A percentile compares a stretch with the other conserved stretches of the same genome.
phyloP scores from a whole-genome alignment of 2,797 vertebrate genomes.

The Poecilia gillii region DNA sequence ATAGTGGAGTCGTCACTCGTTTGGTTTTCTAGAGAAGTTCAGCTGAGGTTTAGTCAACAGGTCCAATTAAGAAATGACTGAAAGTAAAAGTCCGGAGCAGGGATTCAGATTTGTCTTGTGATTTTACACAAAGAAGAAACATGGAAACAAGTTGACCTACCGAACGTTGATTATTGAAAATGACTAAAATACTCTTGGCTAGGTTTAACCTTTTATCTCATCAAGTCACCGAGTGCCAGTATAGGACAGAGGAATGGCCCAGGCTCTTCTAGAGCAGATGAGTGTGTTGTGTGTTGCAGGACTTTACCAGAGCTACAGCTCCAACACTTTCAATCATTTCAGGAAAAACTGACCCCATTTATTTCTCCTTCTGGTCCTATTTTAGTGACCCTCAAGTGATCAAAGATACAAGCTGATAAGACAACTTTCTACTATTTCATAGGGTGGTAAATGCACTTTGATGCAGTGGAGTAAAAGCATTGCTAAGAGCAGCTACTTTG shows the following conservation, averaged over 20 bases:
- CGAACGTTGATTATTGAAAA: not conserved
- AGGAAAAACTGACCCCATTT: not conserved
- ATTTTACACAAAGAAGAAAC: not conserved
- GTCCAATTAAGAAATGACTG: not conserved
- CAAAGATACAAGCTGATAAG: not conserved
- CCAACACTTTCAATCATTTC: not conserved
- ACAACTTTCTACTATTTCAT: not conserved
- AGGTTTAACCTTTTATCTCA: not conserved
- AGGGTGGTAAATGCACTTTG: not conserved
- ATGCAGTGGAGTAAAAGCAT: not conserved
- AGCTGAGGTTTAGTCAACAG: not conserved
- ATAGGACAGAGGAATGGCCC: not conserved
- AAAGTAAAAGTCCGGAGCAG: not conserved
- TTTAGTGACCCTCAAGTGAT: not conserved
- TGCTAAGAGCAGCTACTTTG: not conserved
- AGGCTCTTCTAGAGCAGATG: not conserved
- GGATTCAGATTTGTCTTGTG: not conserved
- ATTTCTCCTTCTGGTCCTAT: not conserved
- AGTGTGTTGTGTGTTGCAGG: not conserved
- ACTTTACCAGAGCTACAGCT: not conserved
- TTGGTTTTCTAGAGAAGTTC: not conserved
- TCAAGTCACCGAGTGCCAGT: conserved; percentile 26
- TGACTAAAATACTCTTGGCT: not conserved
- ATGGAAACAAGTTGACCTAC: not conserved
- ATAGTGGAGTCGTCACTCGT: not conserved